Base-by-base conservation (phyloP, 2,797 vertebrate species). In the Pipistrellus kuhlii region DNA sequence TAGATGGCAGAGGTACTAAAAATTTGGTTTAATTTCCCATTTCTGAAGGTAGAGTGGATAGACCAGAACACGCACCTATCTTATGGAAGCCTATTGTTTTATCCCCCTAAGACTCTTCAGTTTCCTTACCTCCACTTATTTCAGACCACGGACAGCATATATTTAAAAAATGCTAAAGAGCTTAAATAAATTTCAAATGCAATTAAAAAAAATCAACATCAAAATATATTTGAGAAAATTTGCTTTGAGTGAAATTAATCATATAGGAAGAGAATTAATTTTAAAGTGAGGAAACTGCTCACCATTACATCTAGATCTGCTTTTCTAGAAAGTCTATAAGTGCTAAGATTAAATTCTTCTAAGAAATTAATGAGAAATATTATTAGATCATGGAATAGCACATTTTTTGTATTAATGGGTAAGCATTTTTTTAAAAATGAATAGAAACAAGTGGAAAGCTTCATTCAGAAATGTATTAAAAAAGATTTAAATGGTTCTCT, bases 201-300 rank as follows among this genome's bases (percentile, higher is more conserved):
- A 57, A 84, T 23, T 44, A 66, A 15, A 64, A 57, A 88, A 88
- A 44, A 66, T 35, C 4, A 78, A 23, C 12, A 73, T 73, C 30
- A 88, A 93, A 88, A 17, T 75, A 7, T 13, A 12, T 85, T 82
- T 88, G 20, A 85, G 38, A 82, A 95, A 66, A 80, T 3, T 64
- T 88, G 7, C 7, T 62, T 30, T 77, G 20, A 85, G 15, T 76
- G 80, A 8, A 93, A 62, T 85, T 81, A 72, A 81, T 68, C 38
- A 72, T 53, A 18, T 13, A 78, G 32, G 11, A 88, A 30, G 48
- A 78, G 3, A 13, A 3, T 13, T 35, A 76, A 8, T 90, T 92
- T 88, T 48, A 81, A 62, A 92, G 14, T 38, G 13, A 94, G 13
- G 15, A 80, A 4, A 25, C 1, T 44, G 9, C 55, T 73, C 64